These are phyloP conservation scores for Drosophila kuntzei DNA, from an alignment of 2,888 invertebrate species.

Conservation along the genomic window DNA sequence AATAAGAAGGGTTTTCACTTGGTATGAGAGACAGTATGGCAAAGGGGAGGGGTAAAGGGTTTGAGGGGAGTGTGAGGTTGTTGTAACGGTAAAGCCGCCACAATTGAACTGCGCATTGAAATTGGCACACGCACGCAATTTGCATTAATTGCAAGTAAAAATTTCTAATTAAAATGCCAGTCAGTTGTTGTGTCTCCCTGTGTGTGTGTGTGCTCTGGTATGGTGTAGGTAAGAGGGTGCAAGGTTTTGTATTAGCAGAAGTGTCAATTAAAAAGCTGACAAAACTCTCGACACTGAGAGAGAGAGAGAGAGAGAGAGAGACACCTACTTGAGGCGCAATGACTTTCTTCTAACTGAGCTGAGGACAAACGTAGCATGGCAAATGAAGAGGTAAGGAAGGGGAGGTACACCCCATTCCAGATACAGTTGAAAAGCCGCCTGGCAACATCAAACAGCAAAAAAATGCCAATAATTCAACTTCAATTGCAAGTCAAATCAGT, in stretches of 20 bases:
- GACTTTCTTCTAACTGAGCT: conserved; percentile 71
- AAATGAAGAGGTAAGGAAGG: conserved; percentile 44
- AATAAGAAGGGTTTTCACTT: conserved; percentile 55
- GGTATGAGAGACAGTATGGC: conserved; percentile 2
- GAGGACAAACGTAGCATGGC: conserved; percentile 72
- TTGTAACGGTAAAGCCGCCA: conserved; percentile 28
- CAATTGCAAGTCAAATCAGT: conserved; percentile 30
- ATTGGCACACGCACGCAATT: conserved; percentile 82
- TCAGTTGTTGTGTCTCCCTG: conserved; percentile 51
- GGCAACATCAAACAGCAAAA: conserved; percentile 48
- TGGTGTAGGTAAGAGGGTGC: neutral
- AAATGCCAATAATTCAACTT: conserved; percentile 41
- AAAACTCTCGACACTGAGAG: conserved; percentile 13
- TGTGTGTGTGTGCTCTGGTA: conserved; percentile 3
- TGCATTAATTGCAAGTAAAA: conserved; percentile 81
- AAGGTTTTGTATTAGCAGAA: conserved; percentile 74
- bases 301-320: conserved; percentile 38
- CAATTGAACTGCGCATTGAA: conserved; percentile 75
- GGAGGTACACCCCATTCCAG: neutral
- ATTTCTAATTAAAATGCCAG: conserved; percentile 83
- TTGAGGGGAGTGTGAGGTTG: neutral
- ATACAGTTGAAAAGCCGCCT: neutral
- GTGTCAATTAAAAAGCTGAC: conserved; percentile 80
- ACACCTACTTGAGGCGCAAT: conserved; percentile 41
- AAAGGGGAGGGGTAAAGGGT: neutral